These are phyloP conservation scores for Microcebus ravelobensis DNA, from an alignment of 2,113 vertebrate genomes.

Conservation along the genomic window DNA sequence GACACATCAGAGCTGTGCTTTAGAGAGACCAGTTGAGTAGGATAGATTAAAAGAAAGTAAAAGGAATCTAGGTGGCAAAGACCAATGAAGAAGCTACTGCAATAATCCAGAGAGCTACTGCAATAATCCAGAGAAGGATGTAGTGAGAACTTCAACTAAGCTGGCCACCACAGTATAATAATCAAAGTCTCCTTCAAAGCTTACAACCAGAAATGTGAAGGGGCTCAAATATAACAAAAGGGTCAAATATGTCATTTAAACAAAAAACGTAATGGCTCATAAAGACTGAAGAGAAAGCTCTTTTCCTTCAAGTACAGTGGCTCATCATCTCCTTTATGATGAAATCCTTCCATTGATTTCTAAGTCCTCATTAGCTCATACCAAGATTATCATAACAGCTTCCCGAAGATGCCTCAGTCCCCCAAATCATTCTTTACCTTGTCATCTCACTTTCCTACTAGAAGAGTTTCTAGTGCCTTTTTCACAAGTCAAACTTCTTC, in stretches of 20 bases:
- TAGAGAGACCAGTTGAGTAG: background rate
- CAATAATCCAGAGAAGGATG: constrained; percentile 2
- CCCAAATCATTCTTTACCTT: background rate
- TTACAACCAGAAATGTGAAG: constrained; percentile 21
- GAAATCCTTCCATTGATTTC: constrained; percentile 28
- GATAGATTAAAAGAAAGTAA: constrained; percentile 27
- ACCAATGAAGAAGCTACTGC: background rate
- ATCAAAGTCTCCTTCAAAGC: background rate
- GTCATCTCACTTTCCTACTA: background rate
- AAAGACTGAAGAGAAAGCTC: background rate
- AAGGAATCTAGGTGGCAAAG: background rate
- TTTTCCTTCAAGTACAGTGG: background rate
- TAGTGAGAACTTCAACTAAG: constrained; percentile 20
- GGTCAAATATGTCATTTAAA: background rate
- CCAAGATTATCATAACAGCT: background rate
- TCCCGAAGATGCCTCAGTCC: background rate
- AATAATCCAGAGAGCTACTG: background rate
- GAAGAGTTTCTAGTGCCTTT: background rate
- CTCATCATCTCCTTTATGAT: constrained; percentile 1
- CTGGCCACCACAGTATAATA: background rate
- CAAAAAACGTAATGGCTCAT: background rate
- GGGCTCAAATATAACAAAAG: background rate
- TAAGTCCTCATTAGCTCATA: background rate
- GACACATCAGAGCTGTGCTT: constrained; percentile 3
- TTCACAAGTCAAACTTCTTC: constrained; percentile 13